Percentiles rank a stretch among this genome's conserved stretches.
These are phyloP conservation scores for Lochmaea crataegi DNA, from an alignment of 2,888 invertebrate species.

Conservation along the genomic window DNA sequence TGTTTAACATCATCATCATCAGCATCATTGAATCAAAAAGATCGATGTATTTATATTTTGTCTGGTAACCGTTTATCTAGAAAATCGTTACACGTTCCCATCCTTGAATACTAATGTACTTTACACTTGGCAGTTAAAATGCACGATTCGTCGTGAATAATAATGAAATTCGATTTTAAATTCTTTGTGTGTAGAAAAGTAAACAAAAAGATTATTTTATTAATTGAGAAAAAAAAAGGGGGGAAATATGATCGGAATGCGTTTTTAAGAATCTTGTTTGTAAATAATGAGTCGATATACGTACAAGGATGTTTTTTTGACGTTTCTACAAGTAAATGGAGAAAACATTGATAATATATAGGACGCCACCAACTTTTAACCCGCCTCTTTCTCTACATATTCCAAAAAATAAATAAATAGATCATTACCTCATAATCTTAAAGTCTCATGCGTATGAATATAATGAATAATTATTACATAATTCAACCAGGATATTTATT, in stretches of 20 bases:
- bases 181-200: slow-evolving; percentile 18
- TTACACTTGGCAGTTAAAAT: slow-evolving; percentile 26
- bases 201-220: slow-evolving; percentile 10
- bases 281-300: neutral
- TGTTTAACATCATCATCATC: slow-evolving; percentile 2
- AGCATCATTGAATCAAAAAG: neutral
- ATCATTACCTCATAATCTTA: too few species aligned
- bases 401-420: too few species aligned
- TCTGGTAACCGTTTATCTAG: slow-evolving; percentile 25
- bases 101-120: slow-evolving; percentile 29
- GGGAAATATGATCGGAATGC: neutral
- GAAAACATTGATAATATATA: too few species aligned
- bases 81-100: slow-evolving; percentile 19
- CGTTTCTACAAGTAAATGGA: too few species aligned
- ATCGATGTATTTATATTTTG: slow-evolving; percentile 5
- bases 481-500: too few species aligned
- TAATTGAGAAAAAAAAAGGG: neutral
- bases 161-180: slow-evolving; percentile 19
- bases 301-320: too few species aligned
- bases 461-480: too few species aligned
- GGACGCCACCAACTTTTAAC: too few species aligned
- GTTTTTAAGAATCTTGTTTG: neutral
- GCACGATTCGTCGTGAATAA: slow-evolving; percentile 23
- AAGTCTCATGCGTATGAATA: too few species aligned
- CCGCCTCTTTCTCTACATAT: too few species aligned